phyloP scores from a whole-genome alignment of 1,140 invertebrate species.

The Drosophila insularis region DNA sequence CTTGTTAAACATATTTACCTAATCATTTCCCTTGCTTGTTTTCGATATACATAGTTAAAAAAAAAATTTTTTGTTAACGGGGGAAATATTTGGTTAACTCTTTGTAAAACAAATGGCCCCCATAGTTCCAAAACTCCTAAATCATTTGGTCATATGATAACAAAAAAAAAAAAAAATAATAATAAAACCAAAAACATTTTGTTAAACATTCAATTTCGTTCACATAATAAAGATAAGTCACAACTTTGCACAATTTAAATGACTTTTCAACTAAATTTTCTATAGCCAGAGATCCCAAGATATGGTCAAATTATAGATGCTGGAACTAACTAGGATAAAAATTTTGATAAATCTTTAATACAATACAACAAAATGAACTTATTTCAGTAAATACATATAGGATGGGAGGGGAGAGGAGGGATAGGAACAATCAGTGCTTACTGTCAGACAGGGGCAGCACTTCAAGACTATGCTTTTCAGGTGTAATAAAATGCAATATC shows the following conservation, averaged over 20 bases:
- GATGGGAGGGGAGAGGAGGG: too few species aligned
- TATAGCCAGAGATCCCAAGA: too few species aligned
- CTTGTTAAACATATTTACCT: background rate
- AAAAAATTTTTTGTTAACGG: too few species aligned
- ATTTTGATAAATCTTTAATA: background rate
- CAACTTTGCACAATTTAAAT: background rate
- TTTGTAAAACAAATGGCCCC: background rate
- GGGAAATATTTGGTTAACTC: background rate
- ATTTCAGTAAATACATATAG: background rate
- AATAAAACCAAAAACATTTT: background rate
- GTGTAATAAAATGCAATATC: conserved; percentile 88
- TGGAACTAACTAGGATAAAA: background rate
- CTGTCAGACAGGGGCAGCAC: conserved; percentile 23
- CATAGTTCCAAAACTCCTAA: background rate
- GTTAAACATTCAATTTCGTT: background rate
- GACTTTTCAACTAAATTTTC: background rate
- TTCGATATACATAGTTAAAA: background rate
- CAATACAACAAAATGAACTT: background rate
- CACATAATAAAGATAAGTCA: background rate
- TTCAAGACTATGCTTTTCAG: conserved; percentile 18
- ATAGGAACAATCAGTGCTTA: background rate
- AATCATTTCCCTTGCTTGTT: background rate
- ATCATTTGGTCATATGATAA: background rate
- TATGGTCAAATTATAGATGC: too few species aligned
- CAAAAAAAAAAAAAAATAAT: too few species aligned